A percentile compares a stretch with the other conserved stretches of the same genome.
phyloP scores from a whole-genome alignment of 2,888 invertebrate species.

The Philaethria dido region DNA sequence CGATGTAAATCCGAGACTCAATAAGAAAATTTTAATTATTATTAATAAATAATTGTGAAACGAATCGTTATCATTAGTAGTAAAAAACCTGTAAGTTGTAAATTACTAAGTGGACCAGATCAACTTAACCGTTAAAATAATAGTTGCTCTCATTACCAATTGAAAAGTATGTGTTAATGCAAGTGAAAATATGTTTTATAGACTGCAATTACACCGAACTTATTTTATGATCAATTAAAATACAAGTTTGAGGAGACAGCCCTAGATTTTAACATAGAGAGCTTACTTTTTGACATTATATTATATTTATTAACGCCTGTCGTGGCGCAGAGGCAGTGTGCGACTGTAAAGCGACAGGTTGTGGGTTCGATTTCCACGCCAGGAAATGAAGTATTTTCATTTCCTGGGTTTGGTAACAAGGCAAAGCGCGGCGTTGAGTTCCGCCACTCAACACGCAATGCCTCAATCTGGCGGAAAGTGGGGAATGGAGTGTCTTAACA shows the following conservation, averaged over 20 bases:
- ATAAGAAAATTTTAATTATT: background rate
- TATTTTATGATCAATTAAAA: slow-evolving; percentile 21
- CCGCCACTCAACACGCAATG: too few species aligned
- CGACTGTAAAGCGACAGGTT: too few species aligned
- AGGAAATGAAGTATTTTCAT: too few species aligned
- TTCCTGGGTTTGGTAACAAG: too few species aligned
- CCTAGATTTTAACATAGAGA: slow-evolving; percentile 34
- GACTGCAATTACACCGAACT: slow-evolving; percentile 16
- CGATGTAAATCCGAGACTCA: background rate
- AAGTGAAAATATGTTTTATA: slow-evolving; percentile 26
- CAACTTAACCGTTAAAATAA: slow-evolving; percentile 19
- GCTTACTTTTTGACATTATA: background rate
- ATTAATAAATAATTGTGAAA: slow-evolving; percentile 8
- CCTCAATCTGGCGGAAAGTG: too few species aligned
- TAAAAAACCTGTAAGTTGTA: slow-evolving; percentile 7
- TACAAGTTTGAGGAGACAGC: slow-evolving; percentile 33
- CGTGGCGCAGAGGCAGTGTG: too few species aligned
- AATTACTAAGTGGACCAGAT: slow-evolving; percentile 8
- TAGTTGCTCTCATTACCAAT: slow-evolving; percentile 15
- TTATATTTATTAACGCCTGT: too few species aligned
- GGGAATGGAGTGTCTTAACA: too few species aligned
- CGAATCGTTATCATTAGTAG: background rate
- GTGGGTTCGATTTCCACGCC: too few species aligned
- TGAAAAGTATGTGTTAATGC: slow-evolving; percentile 7
- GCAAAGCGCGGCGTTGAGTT: too few species aligned